Evolutionary conservation across 2,888 invertebrate species (phyloP).

Genomic region (Pyrochroa serraticornis): DNA sequence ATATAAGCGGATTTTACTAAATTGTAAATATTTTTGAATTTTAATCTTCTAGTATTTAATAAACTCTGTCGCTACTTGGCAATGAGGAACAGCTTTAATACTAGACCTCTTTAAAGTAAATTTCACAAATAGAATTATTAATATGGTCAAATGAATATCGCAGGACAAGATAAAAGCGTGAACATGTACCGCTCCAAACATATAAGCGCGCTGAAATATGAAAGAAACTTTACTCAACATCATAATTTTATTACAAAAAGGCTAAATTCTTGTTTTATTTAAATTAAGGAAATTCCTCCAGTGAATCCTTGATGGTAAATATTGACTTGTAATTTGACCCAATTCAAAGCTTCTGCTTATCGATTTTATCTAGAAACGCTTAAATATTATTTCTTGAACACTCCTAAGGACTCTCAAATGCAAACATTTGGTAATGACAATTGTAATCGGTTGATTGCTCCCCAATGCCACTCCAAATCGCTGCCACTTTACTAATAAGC

Average conservation of each 20-base stretch:
- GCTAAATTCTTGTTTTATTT: neutral
- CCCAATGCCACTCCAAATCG: conserved; percentile 1
- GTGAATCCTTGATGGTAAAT: neutral
- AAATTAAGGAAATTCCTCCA: neutral
- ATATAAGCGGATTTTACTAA: neutral
- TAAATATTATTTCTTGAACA: conserved; percentile 6
- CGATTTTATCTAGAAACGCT: conserved; percentile 5
- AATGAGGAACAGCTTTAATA: conserved; percentile 19
- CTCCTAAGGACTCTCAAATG: neutral
- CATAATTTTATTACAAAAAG: neutral
- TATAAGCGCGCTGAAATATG: conserved; percentile 11
- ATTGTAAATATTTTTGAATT: neutral
- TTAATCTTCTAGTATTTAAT: neutral
- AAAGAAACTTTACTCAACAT: neutral
- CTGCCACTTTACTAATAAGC: neutral
- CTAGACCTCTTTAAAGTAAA: conserved; percentile 15
- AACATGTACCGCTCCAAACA: conserved; percentile 17
- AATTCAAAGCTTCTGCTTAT: conserved; percentile 1
- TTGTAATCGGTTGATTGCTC: neutral
- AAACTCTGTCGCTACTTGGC: neutral
- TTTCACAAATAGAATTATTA: conserved; percentile 31
- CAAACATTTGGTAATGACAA: conserved; percentile 7
- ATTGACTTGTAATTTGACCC: conserved; percentile 4
- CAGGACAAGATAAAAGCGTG: conserved; percentile 29
- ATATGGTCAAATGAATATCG: conserved; percentile 30